A percentile compares a stretch with the other conserved stretches of the same genome.
These are phyloP conservation scores for Notiomystis cincta DNA, from an alignment of 2,113 vertebrate genomes.

Conservation along the genomic window DNA sequence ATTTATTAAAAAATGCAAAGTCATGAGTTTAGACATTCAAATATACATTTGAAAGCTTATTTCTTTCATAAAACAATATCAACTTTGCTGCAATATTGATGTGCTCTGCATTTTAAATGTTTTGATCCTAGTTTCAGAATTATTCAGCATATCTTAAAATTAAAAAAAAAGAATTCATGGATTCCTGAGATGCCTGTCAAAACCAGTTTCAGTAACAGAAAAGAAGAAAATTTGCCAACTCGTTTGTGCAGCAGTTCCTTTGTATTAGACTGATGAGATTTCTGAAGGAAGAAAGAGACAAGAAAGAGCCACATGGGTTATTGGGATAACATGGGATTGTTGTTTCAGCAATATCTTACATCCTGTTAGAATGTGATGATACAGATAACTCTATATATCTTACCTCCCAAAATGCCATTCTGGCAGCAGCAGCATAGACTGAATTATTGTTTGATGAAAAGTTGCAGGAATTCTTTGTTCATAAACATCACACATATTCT, in stretches of 20 bases:
- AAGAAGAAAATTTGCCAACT: background rate
- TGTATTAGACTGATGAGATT: background rate
- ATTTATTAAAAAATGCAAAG: background rate
- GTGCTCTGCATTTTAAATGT: background rate
- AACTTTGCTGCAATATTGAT: background rate
- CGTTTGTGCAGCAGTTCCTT: background rate
- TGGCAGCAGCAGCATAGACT: background rate
- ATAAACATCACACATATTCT: background rate
- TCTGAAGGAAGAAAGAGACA: background rate
- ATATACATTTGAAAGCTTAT: background rate
- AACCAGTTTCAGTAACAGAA: background rate
- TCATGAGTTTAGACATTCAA: background rate
- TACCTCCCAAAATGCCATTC: background rate
- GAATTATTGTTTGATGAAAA: background rate
- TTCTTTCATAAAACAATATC: background rate
- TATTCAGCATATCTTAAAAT: background rate
- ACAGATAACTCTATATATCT: fast-evolving
- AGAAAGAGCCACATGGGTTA: background rate
- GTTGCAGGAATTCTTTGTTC: background rate
- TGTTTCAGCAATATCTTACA: background rate
- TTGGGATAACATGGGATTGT: background rate
- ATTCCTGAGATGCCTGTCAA: background rate
- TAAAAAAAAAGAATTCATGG: background rate
- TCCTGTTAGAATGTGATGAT: background rate
- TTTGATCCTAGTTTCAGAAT: background rate